Conservation (phyloP, 2,888 invertebrate species). For the Stenodera caucasica region DNA sequence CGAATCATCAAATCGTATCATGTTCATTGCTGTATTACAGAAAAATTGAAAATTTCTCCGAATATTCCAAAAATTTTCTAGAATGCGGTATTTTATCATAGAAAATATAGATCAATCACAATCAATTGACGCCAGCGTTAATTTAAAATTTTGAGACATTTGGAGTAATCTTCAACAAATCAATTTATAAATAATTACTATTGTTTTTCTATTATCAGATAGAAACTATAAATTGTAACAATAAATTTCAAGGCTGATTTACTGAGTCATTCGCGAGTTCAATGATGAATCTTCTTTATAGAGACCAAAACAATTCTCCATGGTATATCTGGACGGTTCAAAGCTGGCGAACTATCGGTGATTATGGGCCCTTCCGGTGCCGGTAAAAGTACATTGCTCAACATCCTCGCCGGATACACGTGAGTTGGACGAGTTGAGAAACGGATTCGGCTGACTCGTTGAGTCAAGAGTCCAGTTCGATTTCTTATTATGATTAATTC, state of each 20-base stretch:
- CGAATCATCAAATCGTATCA: neutral
- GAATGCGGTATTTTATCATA: no score
- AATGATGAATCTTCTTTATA: constrained; percentile 54
- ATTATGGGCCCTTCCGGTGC: constrained; percentile 98
- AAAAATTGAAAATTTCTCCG: neutral
- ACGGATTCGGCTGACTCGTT: no score
- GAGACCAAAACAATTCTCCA: constrained; percentile 84
- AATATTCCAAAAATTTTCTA: no score
- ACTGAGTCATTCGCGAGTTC: no score
- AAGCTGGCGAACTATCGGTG: constrained; percentile 82
- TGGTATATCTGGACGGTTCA: constrained; percentile 79
- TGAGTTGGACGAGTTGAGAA: no score
- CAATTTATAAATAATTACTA: neutral
- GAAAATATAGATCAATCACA: no score
- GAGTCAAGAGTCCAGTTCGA: no score
- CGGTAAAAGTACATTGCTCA: constrained; percentile 89
- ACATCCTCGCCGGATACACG: constrained; percentile 88
- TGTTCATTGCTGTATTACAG: neutral
- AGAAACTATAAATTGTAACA: neutral
- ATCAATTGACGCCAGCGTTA: no score
- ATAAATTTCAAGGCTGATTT: neutral
- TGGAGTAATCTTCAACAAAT: no score
- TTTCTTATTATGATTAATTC: no score
- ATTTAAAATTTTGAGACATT: no score
- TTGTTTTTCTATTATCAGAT: neutral